Evolutionary conservation across 2,797 vertebrate species (phyloP).

Genomic region (Hyperoplus lanceolatus): DNA sequence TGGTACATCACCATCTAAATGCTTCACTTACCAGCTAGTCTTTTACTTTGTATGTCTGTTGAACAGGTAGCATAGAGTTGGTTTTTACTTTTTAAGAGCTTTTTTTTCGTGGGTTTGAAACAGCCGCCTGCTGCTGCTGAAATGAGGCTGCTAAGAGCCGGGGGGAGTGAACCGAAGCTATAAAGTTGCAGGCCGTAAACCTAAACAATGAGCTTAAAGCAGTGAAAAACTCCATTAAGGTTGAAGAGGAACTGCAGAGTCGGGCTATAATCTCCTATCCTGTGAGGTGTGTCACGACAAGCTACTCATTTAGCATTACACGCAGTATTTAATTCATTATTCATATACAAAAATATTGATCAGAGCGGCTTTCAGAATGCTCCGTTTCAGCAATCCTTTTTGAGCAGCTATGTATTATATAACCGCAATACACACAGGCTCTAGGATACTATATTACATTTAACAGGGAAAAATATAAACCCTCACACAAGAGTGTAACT

Average conservation of each 20-base stretch:
- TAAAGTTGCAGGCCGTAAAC: not conserved
- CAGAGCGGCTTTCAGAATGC: slow-evolving; percentile 5
- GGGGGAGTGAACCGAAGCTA: not conserved
- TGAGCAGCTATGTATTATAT: not conserved
- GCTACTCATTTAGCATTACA: not conserved
- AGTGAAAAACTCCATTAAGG: slow-evolving; percentile 2
- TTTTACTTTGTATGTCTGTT: not conserved
- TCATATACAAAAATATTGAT: slow-evolving; percentile 11
- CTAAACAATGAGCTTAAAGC: not conserved
- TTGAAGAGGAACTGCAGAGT: not conserved
- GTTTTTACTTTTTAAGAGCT: not conserved
- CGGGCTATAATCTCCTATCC: not conserved
- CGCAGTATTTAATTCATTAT: slow-evolving; percentile 10
- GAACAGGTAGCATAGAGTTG: not conserved
- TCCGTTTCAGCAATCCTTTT: slow-evolving; percentile 2
- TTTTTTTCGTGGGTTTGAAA: not conserved
- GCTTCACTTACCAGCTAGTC: not conserved
- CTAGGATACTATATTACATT: slow-evolving; percentile 7
- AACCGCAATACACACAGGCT: not conserved
- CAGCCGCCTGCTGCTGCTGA: not conserved
- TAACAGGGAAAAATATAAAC: slow-evolving; percentile 17
- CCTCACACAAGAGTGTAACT: slow-evolving; percentile 4
- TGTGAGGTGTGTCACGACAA: not conserved
- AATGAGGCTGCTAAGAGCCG: not conserved
- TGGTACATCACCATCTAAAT: not conserved